These are phyloP conservation scores for Papilio aristodemus DNA, from an alignment of 1,140 invertebrate species.

Conservation along the genomic window DNA sequence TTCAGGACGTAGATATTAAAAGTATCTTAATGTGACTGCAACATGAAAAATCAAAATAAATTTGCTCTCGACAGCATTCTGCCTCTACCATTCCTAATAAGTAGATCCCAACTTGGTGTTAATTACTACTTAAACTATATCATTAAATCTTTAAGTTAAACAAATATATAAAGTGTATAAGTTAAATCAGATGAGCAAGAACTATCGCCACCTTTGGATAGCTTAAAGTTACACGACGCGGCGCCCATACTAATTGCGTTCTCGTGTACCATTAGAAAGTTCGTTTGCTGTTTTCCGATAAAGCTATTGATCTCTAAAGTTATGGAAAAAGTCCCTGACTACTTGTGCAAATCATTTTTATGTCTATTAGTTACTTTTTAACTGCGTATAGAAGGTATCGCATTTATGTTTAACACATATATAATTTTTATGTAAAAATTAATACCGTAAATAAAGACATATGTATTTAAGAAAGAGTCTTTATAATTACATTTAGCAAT, in stretches of 20 bases:
- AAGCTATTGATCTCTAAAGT: neutral
- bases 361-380: neutral
- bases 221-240: neutral
- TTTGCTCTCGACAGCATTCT: too few species aligned
- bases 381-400: too few species aligned
- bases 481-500: too few species aligned
- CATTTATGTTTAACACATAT: too few species aligned
- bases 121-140: neutral
- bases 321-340: neutral
- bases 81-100: too few species aligned
- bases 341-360: neutral
- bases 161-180: neutral
- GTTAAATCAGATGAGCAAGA: neutral
- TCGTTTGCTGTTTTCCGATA: neutral
- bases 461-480: too few species aligned
- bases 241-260: slow-evolving; percentile 1
- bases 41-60: too few species aligned
- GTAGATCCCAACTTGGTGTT: too few species aligned
- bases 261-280: neutral
- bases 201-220: slow-evolving; percentile 16
- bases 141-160: neutral
- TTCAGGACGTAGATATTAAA: too few species aligned
- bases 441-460: too few species aligned
- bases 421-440: too few species aligned
- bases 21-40: too few species aligned